Percentiles rank a stretch among this genome's conserved stretches.
phyloP scores from a whole-genome alignment of 1,140 invertebrate species.

The Ceratosolen fusciceps region DNA sequence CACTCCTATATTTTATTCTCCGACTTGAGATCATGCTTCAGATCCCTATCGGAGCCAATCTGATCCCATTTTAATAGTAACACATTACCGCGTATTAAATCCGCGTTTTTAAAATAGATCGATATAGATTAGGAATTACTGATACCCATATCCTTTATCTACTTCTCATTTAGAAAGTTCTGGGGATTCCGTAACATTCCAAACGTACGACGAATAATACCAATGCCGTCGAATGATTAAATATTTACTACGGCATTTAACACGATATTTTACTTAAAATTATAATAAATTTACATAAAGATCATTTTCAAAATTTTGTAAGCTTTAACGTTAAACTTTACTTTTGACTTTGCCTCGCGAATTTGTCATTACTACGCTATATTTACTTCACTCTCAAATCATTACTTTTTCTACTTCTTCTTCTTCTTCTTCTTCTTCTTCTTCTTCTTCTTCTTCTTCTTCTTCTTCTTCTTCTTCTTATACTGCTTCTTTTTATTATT shows the following conservation, averaged over 20 bases:
- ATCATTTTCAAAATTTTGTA: too few species aligned
- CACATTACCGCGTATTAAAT: slow-evolving; percentile 28
- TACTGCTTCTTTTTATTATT: too few species aligned
- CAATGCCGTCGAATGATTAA: neutral
- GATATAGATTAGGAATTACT: slow-evolving; percentile 9
- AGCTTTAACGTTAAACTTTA: too few species aligned
- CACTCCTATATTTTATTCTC: slow-evolving; percentile 11
- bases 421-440: too few species aligned
- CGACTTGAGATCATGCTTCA: slow-evolving; percentile 3
- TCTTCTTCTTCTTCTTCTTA: too few species aligned
- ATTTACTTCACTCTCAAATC: too few species aligned
- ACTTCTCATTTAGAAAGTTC: slow-evolving; percentile 12
- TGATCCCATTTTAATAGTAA: slow-evolving; percentile 28
- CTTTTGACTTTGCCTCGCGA: too few species aligned
- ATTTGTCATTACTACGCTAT: too few species aligned
- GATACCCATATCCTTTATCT: slow-evolving; percentile 6
- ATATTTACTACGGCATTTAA: neutral
- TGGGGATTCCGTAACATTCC: neutral
- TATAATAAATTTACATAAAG: too few species aligned
- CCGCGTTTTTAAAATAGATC: slow-evolving; percentile 11
- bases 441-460: too few species aligned
- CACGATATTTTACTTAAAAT: neutral
- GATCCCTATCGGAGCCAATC: slow-evolving; percentile 7
- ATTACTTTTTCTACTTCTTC: too few species aligned
- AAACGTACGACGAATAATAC: neutral